Evolutionary conservation across 2,797 vertebrate species (phyloP).

Genomic region (Phrynocephalus guinanensis): DNA sequence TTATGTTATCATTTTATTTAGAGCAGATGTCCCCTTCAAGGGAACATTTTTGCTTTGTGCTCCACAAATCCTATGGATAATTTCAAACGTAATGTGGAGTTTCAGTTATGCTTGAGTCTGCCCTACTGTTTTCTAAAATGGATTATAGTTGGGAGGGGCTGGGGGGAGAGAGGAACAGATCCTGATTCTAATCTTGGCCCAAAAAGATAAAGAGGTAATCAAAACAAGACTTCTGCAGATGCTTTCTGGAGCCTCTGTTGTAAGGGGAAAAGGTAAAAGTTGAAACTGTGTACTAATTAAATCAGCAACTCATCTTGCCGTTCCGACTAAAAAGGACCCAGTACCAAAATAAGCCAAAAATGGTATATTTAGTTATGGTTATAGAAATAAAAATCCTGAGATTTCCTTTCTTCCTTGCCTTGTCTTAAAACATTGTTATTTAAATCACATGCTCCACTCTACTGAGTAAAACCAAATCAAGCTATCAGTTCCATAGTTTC

Average conservation of each 20-base stretch:
- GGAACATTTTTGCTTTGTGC: conserved; percentile 72
- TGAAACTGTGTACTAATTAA: conserved; percentile 75
- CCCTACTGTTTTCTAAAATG: conserved; percentile 69
- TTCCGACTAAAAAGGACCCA: conserved; percentile 61
- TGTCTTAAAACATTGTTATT: conserved; percentile 30
- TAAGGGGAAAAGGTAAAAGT: conserved; percentile 76
- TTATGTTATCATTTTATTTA: conserved; percentile 76
- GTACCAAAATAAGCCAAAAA: conserved; percentile 55
- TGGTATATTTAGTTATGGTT: conserved; percentile 39
- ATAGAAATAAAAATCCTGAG: conserved; percentile 35
- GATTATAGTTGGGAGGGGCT: conserved; percentile 57
- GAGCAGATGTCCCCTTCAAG: conserved; percentile 77
- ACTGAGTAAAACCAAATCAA: conserved; percentile 46
- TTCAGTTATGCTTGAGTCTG: conserved; percentile 62
- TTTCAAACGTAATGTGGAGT: conserved; percentile 65
- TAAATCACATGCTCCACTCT: neutral
- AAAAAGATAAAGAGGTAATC: conserved; percentile 75
- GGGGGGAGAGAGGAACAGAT: conserved; percentile 31
- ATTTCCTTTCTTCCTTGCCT: conserved; percentile 40
- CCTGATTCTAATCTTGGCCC: conserved; percentile 75
- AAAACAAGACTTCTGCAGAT: conserved; percentile 74
- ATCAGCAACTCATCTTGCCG: conserved; percentile 62
- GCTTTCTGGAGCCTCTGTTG: conserved; percentile 69
- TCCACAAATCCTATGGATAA: conserved; percentile 72
- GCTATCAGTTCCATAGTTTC: conserved; percentile 35